phyloP scores from a whole-genome alignment of 2,113 vertebrate genomes.

The Ariopsis seemanni region DNA sequence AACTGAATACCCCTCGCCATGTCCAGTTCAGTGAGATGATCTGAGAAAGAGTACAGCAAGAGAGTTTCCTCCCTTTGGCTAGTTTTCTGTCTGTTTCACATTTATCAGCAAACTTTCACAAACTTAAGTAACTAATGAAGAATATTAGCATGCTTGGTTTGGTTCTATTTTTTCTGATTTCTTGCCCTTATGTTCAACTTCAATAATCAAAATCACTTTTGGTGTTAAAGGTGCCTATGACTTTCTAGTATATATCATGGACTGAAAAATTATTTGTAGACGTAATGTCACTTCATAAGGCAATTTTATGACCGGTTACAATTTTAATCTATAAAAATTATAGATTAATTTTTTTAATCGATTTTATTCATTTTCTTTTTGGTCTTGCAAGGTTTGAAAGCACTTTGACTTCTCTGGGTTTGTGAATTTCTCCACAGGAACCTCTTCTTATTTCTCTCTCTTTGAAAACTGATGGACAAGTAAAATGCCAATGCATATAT shows the following conservation, averaged over 20 bases:
- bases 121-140: background rate
- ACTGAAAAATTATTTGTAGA: background rate
- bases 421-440: background rate
- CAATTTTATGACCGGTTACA: background rate
- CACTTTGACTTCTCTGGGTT: background rate
- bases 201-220: no score
- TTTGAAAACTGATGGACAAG: background rate
- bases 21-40: slow-evolving; percentile 31
- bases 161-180: background rate
- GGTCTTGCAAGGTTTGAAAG: background rate
- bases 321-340: background rate
- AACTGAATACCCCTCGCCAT: slow-evolving; percentile 67
- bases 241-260: background rate
- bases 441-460: background rate
- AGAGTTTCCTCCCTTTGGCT: background rate
- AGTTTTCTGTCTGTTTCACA: background rate
- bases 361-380: background rate
- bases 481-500: background rate
- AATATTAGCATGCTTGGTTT: background rate
- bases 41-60: background rate
- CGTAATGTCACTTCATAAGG: background rate
- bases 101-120: background rate
- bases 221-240: background rate
- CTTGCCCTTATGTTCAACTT: background rate
- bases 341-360: no score